phyloP scores from a whole-genome alignment of 2,797 vertebrate genomes.

The Champsocephalus esox region DNA sequence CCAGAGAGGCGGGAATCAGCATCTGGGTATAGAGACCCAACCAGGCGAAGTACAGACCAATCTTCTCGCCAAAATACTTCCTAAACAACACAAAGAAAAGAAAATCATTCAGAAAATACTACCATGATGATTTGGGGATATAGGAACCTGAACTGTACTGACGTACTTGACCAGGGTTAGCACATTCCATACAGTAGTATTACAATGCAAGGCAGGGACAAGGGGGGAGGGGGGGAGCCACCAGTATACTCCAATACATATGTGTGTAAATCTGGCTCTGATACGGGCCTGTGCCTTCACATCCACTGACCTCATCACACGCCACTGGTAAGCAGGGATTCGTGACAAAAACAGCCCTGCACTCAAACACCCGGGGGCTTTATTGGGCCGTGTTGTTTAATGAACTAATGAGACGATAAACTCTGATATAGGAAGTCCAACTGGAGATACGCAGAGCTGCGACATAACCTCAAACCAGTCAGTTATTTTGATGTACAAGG shows the following conservation, averaged over 20 bases:
- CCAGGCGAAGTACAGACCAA: constrained; percentile 98
- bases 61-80: constrained; percentile 99
- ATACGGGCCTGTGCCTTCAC: too few relatives aligned
- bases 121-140: background rate
- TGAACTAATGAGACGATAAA: background rate
- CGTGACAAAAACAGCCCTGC: background rate
- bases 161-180: background rate
- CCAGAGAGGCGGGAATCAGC: constrained; percentile 95
- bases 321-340: background rate
- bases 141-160: background rate
- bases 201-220: too few relatives aligned
- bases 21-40: constrained; percentile 98
- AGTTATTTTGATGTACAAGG: too few relatives aligned
- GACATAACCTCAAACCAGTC: too few relatives aligned
- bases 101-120: background rate
- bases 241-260: too few relatives aligned
- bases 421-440: background rate
- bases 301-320: too few relatives aligned
- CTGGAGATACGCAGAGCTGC: background rate
- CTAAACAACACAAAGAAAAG: constrained; percentile 71
- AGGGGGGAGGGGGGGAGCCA: too few relatives aligned
- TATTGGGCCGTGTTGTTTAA: background rate
- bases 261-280: too few relatives aligned
- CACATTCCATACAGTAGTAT: too few relatives aligned
- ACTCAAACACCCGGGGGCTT: background rate